Base-by-base conservation (phyloP, 2,888 invertebrate species). In the Mesorhabditis sp. region DNA sequence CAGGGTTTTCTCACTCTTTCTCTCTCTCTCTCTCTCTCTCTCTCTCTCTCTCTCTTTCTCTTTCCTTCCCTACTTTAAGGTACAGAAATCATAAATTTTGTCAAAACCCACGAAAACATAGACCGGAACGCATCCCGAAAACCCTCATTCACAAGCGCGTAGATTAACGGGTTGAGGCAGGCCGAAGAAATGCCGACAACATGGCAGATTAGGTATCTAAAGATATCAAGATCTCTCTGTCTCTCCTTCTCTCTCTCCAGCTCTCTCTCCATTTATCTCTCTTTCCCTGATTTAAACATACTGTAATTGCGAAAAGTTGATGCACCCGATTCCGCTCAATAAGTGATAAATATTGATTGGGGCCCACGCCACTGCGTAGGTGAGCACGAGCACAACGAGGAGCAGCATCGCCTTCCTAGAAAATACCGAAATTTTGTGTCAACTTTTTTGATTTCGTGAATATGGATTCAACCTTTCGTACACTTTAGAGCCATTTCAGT, bases 111-210 rank as follows among this genome's bases (percentile, higher is more conserved):
- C 58, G 10, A 50, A 50, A 74, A 74, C 78, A 75, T 78, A 7
- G 71, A 67, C 42, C 75, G 76, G 5, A 76, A 67, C 43, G 83
- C 84, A 67, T 78, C 75, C 43, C 84, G 76, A 88, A 95, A 95
- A 87, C 94, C 94, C 81, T 94, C 94, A 86, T 95, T 95, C 80
- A 95, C 89, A 91, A 93, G 93, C 7, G 94, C 95, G 87, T 95
- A 95, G 4, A 95, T 89, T 42, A 95, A 88, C 0, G 94, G 94
- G 86, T 95, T 95, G 44, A 93, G 92, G 80, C 93, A 94, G 2
- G 94, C 93, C 67, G 93, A 93, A 7, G 92, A 92, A 91, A 94
- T 92, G 6, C 93, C 91, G 75, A 90, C 88, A 88, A 91, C 88
- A 82, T 91, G 91, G 77, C 90, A 90, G 75, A 90, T 87, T 50